A percentile compares a stretch with the other conserved stretches of the same genome.
phyloP scores from a whole-genome alignment of 2,113 vertebrate genomes.

The Leucosticte australis region DNA sequence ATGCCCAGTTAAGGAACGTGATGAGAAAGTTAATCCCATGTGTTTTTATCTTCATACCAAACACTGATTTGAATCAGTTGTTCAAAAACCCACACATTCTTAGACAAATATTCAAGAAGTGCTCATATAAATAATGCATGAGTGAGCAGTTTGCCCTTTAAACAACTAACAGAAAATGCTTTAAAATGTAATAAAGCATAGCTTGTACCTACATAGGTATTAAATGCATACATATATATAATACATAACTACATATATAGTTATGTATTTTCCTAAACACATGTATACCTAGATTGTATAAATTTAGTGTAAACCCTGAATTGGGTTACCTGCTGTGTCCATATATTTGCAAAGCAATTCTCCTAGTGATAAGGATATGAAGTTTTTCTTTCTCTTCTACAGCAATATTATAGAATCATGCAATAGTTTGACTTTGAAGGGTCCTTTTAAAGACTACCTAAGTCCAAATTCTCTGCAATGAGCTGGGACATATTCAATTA shows the following conservation, averaged over 20 bases:
- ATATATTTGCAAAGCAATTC: not conserved
- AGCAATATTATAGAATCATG: not conserved
- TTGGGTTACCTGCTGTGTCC: not conserved
- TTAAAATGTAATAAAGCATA: not conserved
- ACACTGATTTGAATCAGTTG: not conserved
- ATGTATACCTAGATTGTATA: not conserved
- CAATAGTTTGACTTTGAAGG: not conserved
- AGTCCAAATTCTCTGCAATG: not conserved
- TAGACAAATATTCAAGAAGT: not conserved
- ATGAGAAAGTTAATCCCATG: not conserved
- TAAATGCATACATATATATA: not conserved
- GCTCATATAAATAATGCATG: not conserved
- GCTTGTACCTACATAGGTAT: not conserved
- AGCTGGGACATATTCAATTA: not conserved
- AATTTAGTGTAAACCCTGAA: not conserved
- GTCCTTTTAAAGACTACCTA: not conserved
- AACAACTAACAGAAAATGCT: not conserved
- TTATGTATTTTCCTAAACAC: not conserved
- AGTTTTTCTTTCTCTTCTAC: not conserved
- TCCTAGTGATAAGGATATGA: not conserved
- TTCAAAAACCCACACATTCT: not conserved
- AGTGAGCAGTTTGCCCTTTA: not conserved
- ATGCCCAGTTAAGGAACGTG: not conserved
- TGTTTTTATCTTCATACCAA: not conserved
- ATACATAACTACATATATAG: not conserved